Evolutionary conservation across 2,113 vertebrate species (phyloP).

Genomic region (Tachysurus fulvidraco): DNA sequence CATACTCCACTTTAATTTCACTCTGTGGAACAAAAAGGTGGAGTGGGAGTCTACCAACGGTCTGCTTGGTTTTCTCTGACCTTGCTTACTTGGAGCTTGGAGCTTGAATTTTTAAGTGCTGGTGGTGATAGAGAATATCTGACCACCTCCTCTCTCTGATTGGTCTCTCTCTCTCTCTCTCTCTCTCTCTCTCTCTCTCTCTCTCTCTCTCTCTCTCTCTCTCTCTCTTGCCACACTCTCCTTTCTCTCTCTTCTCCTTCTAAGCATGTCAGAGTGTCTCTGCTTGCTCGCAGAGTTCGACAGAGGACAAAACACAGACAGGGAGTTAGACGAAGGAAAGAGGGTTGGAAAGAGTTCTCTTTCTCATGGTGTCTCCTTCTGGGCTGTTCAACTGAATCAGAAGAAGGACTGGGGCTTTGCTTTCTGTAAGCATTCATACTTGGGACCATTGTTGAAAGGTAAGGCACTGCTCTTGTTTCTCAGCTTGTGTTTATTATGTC

Average conservation of each 20-base stretch:
- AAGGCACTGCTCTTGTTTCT: slow-evolving; percentile 24
- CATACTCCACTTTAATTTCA: slow-evolving; percentile 70
- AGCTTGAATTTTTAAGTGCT: slow-evolving; percentile 73
- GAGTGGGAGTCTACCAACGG: slow-evolving; percentile 5
- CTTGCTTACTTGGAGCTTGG: slow-evolving; percentile 9
- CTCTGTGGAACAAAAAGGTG: slow-evolving; percentile 40
- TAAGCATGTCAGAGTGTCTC: slow-evolving; percentile 64
- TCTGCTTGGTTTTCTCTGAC: slow-evolving; percentile 21
- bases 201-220: slow-evolving; percentile 60
- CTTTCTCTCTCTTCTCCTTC: slow-evolving; percentile 60
- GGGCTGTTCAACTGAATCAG: slow-evolving; percentile 56
- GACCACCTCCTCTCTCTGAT: slow-evolving; percentile 70
- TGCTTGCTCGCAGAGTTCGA: slow-evolving; percentile 45
- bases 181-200: slow-evolving; percentile 62
- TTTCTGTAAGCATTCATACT: slow-evolving; percentile 9
- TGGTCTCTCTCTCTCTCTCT: slow-evolving; percentile 37
- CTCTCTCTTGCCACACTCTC: slow-evolving; percentile 56
- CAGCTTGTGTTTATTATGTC: slow-evolving; percentile 3
- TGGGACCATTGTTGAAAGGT: slow-evolving; percentile 40
- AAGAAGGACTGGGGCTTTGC: slow-evolving; percentile 53
- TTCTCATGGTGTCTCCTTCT: slow-evolving; percentile 57
- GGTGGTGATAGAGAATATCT: slow-evolving; percentile 66
- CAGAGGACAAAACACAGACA: slow-evolving; percentile 62
- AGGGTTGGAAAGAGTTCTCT: slow-evolving; percentile 50
- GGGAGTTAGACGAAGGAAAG: slow-evolving; percentile 18